Conservation (phyloP, 1,140 invertebrate genomes). For the Streblospio benedicti region DNA sequence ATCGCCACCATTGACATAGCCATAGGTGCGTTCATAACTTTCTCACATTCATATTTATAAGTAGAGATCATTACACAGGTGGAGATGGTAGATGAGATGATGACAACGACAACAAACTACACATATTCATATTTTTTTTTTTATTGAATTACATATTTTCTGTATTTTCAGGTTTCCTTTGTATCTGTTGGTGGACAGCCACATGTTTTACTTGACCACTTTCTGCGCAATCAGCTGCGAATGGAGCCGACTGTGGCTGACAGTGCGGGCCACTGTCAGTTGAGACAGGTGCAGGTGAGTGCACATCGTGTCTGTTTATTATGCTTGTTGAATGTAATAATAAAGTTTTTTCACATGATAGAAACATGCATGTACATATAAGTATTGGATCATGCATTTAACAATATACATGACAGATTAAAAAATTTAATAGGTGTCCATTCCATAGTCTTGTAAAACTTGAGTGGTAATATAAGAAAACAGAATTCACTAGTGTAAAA, state of each 20-base stretch:
- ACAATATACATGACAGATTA: no score
- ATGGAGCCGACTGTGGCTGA: conserved; percentile 21
- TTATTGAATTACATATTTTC: background rate
- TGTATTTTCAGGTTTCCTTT: conserved; percentile 20
- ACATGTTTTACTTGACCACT: conserved; percentile 17
- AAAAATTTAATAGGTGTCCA: no score
- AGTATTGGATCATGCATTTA: no score
- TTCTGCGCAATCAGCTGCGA: conserved; percentile 28
- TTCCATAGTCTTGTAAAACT: no score
- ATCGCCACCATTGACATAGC: conserved; percentile 30
- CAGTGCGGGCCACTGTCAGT: background rate
- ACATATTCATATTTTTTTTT: no score
- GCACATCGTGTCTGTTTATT: background rate
- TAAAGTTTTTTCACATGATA: background rate
- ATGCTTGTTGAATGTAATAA: background rate
- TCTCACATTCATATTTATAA: no score
- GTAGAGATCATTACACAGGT: no score
- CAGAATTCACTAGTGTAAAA: no score
- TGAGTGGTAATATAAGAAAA: no score
- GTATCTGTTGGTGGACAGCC: conserved; percentile 23
- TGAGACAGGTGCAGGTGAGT: background rate
- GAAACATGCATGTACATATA: no score
- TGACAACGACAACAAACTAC: background rate
- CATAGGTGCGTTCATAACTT: no score
- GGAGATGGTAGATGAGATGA: background rate